Conservation (phyloP, 2,797 vertebrate species). For the Sandelia bainsii region DNA sequence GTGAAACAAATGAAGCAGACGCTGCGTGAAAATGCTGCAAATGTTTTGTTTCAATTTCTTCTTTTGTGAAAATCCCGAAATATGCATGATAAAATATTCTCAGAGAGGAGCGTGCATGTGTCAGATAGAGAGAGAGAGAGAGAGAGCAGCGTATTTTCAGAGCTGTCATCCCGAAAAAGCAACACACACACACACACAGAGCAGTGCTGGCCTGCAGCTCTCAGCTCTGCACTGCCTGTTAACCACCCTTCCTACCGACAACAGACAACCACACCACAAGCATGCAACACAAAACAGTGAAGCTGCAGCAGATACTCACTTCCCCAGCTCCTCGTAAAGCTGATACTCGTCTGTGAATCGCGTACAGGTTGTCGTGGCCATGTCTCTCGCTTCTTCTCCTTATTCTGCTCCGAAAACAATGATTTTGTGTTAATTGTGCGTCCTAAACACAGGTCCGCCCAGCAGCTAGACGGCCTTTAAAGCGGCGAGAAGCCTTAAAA, state of each 20-base stretch:
- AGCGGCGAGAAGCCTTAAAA: slow-evolving; percentile 43
- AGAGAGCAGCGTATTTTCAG: slow-evolving; percentile 57
- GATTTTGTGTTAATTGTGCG: neutral
- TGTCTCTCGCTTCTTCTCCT: slow-evolving; percentile 74
- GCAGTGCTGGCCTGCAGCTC: slow-evolving; percentile 39
- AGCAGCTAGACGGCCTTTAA: slow-evolving; percentile 57
- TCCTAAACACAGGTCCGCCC: slow-evolving; percentile 52
- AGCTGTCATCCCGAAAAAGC: slow-evolving; percentile 62
- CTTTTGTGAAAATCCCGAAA: neutral
- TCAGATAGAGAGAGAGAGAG: neutral
- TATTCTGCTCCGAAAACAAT: slow-evolving; percentile 41
- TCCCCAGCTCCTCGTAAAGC: slow-evolving; percentile 98
- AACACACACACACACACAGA: slow-evolving; percentile 8
- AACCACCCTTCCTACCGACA: slow-evolving; percentile 3
- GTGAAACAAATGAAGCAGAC: neutral
- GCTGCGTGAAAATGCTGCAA: rapidly evolving
- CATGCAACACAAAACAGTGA: neutral
- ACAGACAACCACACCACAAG: neutral
- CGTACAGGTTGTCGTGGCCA: slow-evolving; percentile 97
- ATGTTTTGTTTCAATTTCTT: neutral
- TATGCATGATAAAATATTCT: neutral
- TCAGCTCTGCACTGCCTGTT: slow-evolving; percentile 18
- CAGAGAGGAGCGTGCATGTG: neutral
- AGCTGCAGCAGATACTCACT: slow-evolving; percentile 82
- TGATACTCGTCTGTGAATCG: slow-evolving; percentile 98